A percentile compares a stretch with the other conserved stretches of the same genome.
These are phyloP conservation scores for Heliconius aoede DNA, from an alignment of 2,888 invertebrate genomes.

Conservation along the genomic window DNA sequence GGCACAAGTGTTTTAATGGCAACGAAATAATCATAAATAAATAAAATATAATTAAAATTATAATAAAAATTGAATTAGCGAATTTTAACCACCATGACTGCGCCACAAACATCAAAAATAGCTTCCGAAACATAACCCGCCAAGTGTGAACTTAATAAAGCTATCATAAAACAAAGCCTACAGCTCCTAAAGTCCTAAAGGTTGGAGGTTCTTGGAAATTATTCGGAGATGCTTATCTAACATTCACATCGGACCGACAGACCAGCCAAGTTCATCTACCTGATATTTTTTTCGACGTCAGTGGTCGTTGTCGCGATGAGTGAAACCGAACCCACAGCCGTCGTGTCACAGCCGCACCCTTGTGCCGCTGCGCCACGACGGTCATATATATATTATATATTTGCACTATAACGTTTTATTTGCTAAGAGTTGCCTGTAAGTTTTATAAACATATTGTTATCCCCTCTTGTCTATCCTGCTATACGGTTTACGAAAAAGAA, in stretches of 20 bases:
- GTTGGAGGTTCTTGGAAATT: constrained; percentile 76
- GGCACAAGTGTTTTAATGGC: too few species aligned
- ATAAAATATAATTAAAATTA: too few species aligned
- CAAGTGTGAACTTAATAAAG: constrained; percentile 78
- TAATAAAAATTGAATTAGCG: not conserved
- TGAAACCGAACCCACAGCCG: too few species aligned
- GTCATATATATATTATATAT: too few species aligned
- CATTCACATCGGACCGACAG: constrained; percentile 72
- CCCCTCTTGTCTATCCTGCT: too few species aligned
- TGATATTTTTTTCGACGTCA: constrained; percentile 66
- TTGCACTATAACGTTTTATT: too few species aligned
- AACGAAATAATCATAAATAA: too few species aligned
- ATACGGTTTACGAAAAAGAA: not conserved
- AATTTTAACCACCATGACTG: not conserved
- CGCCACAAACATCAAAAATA: not conserved
- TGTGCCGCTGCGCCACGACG: too few species aligned
- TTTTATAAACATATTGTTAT: too few species aligned
- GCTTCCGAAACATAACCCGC: constrained; percentile 58
- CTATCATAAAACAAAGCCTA: constrained; percentile 61
- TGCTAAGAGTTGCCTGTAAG: too few species aligned
- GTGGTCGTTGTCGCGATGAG: constrained; percentile 62
- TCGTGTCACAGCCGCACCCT: too few species aligned
- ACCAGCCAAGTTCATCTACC: constrained; percentile 78
- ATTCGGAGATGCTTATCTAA: constrained; percentile 70
- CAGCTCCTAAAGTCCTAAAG: constrained; percentile 62